Percentiles rank a stretch among this genome's conserved stretches.
These are phyloP conservation scores for Pipistrellus kuhlii DNA, from an alignment of 2,797 vertebrate genomes.

Conservation along the genomic window DNA sequence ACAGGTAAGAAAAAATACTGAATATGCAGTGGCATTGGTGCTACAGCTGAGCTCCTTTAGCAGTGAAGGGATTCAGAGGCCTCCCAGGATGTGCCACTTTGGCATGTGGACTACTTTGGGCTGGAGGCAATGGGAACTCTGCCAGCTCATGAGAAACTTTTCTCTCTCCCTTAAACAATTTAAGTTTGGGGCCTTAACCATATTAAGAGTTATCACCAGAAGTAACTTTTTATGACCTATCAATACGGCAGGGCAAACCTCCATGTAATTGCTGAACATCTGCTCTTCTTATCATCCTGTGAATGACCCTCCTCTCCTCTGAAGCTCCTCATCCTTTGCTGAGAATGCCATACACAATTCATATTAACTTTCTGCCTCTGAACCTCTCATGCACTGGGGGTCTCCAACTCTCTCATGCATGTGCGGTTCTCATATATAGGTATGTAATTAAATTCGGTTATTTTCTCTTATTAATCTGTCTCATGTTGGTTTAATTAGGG, in stretches of 20 bases:
- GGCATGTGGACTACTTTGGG: neutral
- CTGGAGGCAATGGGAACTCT: neutral
- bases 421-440: neutral
- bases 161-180: neutral
- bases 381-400: neutral
- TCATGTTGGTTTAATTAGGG: neutral
- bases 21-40: neutral
- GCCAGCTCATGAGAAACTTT: neutral
- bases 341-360: neutral
- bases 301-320: neutral
- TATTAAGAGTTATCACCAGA: neutral
- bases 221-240: neutral
- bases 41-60: neutral
- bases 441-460: neutral
- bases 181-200: neutral
- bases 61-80: no score
- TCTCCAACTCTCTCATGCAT: neutral
- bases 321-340: neutral
- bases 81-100: neutral
- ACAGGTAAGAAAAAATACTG: neutral
- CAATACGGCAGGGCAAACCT: neutral
- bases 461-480: neutral
- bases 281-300: neutral
- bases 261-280: neutral
- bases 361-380: no score